These are phyloP conservation scores for Halesus radiatus DNA, from an alignment of 1,140 invertebrate species.

Conservation along the genomic window DNA sequence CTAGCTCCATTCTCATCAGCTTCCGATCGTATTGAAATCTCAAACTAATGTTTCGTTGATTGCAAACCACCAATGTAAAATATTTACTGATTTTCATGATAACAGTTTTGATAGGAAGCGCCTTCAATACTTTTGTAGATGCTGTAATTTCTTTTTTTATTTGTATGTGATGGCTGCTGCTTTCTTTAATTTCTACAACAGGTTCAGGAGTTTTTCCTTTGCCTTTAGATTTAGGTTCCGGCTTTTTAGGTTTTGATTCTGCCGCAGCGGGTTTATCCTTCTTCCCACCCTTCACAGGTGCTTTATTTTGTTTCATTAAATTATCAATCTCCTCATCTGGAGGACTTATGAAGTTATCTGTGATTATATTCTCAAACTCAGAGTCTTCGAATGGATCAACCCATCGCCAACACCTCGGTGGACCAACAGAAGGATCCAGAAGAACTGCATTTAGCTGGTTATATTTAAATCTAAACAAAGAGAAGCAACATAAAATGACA, in stretches of 20 bases:
- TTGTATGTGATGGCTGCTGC: background rate
- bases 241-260: background rate
- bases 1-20: slow-evolving; percentile 28
- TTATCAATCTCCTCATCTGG: slow-evolving; percentile 36
- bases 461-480: slow-evolving; percentile 39
- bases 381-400: background rate
- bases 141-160: background rate
- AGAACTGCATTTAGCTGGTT: slow-evolving; percentile 38
- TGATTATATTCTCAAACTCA: slow-evolving; percentile 33
- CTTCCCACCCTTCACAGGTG: background rate
- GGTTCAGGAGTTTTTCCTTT: slow-evolving; percentile 4
- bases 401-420: slow-evolving; percentile 24
- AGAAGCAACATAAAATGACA: background rate
- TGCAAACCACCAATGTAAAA: slow-evolving; percentile 10
- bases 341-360: slow-evolving; percentile 20
- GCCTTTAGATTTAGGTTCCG: background rate
- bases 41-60: slow-evolving; percentile 27
- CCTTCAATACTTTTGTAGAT: slow-evolving; percentile 25
- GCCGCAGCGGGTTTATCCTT: background rate
- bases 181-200: slow-evolving; percentile 5
- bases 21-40: slow-evolving; percentile 30
- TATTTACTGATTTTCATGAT: slow-evolving; percentile 34
- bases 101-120: slow-evolving; percentile 20
- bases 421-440: slow-evolving; percentile 9
- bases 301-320: slow-evolving; percentile 5